Percentiles rank a stretch among this genome's conserved stretches.
These are phyloP conservation scores for Saxicola maurus DNA, from an alignment of 2,797 vertebrate genomes.

Conservation along the genomic window DNA sequence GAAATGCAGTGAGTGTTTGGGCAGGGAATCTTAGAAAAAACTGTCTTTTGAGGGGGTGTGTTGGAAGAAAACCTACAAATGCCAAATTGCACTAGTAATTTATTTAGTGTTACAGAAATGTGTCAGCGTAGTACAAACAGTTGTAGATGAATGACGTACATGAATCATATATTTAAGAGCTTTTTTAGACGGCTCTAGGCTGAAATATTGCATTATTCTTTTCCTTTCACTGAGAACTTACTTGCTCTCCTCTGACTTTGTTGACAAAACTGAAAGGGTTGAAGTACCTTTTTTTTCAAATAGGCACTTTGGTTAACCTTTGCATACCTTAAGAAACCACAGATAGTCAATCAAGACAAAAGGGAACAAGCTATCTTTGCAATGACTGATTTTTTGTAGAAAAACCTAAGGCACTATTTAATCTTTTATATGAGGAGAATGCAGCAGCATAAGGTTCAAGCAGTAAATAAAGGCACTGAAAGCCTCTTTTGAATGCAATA, in stretches of 20 bases:
- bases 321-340: background rate
- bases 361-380: background rate
- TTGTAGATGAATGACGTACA: conserved; percentile 34
- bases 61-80: conserved; percentile 9
- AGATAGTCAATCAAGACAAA: background rate
- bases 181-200: conserved; percentile 32
- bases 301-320: background rate
- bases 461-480: background rate
- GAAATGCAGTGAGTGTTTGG: conserved; percentile 13
- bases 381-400: background rate
- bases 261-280: background rate
- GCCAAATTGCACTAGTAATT: conserved; percentile 44
- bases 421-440: background rate
- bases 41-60: background rate
- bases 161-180: conserved; percentile 56
- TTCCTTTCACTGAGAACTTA: background rate
- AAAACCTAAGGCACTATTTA: background rate
- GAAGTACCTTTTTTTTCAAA: background rate
- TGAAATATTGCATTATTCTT: background rate
- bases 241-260: background rate
- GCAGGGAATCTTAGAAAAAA: background rate
- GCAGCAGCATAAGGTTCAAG: background rate
- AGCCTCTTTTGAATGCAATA: background rate
- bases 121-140: conserved; percentile 41
- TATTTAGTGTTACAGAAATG: conserved; percentile 43